A percentile compares a stretch with the other conserved stretches of the same genome.
Conservation (phyloP, 1,140 invertebrate species). For the Phthorimaea operculella region DNA sequence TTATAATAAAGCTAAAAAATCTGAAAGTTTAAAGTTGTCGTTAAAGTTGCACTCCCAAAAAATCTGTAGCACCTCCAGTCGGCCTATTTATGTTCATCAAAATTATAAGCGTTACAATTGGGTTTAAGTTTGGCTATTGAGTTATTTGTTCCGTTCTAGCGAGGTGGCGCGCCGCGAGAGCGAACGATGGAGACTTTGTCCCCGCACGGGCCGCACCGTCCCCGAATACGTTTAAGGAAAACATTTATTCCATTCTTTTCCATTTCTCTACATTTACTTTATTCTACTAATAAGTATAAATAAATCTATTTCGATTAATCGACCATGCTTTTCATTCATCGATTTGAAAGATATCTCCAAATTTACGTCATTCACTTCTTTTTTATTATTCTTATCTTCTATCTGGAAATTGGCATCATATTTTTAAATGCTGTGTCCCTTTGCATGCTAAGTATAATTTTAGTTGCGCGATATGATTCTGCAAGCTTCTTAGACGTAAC, state of each 20-base stretch:
- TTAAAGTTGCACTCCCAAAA: background rate
- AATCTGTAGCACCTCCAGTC: slow-evolving; percentile 18
- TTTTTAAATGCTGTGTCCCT: slow-evolving; percentile 36
- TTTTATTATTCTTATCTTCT: slow-evolving; percentile 20
- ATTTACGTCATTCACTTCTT: slow-evolving; percentile 64
- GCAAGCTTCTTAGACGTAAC: background rate
- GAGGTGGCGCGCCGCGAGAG: slow-evolving; percentile 50
- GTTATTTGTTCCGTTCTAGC: slow-evolving; percentile 51
- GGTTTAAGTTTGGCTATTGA: background rate
- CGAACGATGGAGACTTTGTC: slow-evolving; percentile 61
- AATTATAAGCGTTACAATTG: background rate
- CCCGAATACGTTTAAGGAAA: slow-evolving; percentile 62
- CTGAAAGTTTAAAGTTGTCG: too few species aligned
- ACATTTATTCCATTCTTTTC: slow-evolving; percentile 34
- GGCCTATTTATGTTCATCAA: background rate
- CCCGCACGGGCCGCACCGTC: slow-evolving; percentile 53
- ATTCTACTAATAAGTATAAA: slow-evolving; percentile 43
- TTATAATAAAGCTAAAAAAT: too few species aligned
- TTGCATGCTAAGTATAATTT: slow-evolving; percentile 51
- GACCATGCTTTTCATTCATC: slow-evolving; percentile 63
- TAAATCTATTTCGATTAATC: slow-evolving; percentile 27
- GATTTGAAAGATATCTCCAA: slow-evolving; percentile 25
- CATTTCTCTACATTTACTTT: slow-evolving; percentile 41
- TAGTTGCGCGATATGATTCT: background rate
- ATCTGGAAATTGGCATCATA: slow-evolving; percentile 18